Evolutionary conservation across 1,140 invertebrate genomes (phyloP).

Genomic region (Gryon sp.): DNA sequence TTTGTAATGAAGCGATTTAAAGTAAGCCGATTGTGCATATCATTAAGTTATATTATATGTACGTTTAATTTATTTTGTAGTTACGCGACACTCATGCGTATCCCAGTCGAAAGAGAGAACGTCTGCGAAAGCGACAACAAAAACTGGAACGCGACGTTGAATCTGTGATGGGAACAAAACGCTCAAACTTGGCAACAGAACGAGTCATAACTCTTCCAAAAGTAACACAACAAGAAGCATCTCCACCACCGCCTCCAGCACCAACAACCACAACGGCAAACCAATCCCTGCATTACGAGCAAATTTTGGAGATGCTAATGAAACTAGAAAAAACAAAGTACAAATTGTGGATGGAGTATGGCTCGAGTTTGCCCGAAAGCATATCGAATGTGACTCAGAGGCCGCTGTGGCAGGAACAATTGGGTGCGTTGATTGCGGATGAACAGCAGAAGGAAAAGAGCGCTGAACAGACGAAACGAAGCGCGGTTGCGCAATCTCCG

Average conservation of each 20-base stretch:
- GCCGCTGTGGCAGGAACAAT: constrained; percentile 52
- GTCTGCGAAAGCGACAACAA: constrained; percentile 63
- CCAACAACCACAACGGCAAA: neutral
- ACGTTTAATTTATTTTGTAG: constrained; percentile 14
- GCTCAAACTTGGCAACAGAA: constrained; percentile 46
- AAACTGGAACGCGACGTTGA: constrained; percentile 70
- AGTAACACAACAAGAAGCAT: neutral
- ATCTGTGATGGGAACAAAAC: constrained; percentile 49
- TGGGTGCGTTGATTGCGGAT: neutral
- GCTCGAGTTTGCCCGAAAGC: constrained; percentile 69
- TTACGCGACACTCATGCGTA: constrained; percentile 40
- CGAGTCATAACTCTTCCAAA: constrained; percentile 56
- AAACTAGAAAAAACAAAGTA: constrained; percentile 73
- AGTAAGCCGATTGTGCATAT: no score
- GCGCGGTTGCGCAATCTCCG: constrained; percentile 30
- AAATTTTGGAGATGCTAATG: constrained; percentile 72
- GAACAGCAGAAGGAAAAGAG: neutral
- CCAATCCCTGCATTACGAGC: constrained; percentile 63
- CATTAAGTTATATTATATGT: no score
- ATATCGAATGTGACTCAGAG: constrained; percentile 70
- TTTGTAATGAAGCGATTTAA: no score
- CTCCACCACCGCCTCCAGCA: neutral
- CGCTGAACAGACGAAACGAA: neutral
- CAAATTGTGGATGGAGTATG: constrained; percentile 71
- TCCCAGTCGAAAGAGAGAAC: constrained; percentile 60